Percentiles rank a stretch among this genome's conserved stretches.
These are phyloP conservation scores for Cataglyphis altisquamis DNA, from an alignment of 2,888 invertebrate genomes.

Conservation along the genomic window DNA sequence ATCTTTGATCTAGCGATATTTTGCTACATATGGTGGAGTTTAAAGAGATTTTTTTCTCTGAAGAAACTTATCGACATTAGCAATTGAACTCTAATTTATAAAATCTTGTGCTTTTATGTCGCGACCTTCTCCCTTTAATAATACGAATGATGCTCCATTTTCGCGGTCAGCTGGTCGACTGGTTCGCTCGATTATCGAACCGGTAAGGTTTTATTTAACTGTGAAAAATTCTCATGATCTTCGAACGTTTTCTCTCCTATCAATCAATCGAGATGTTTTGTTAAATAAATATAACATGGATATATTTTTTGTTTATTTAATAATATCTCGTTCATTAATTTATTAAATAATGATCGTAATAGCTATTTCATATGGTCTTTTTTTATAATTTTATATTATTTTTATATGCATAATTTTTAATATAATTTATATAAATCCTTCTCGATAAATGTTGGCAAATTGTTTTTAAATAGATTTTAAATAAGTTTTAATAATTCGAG, in stretches of 20 bases:
- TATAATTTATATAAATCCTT: neutral
- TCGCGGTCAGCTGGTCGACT: constrained; percentile 37
- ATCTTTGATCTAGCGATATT: neutral
- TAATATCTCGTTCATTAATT: neutral
- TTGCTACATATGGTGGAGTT: neutral
- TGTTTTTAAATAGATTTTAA: neutral
- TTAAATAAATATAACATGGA: neutral
- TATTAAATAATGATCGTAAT: neutral
- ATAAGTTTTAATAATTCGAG: neutral
- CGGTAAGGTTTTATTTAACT: constrained; percentile 23
- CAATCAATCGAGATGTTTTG: neutral
- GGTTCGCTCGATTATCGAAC: constrained; percentile 34
- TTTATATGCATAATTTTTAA: neutral
- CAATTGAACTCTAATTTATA: constrained; percentile 2
- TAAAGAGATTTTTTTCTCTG: neutral
- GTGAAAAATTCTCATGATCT: constrained; percentile 14
- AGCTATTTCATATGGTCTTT: neutral
- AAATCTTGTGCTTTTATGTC: constrained; percentile 24
- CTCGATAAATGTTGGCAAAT: neutral
- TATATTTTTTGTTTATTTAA: constrained; percentile 1
- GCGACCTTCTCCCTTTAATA: constrained; percentile 35
- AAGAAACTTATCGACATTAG: neutral
- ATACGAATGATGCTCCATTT: constrained; percentile 44
- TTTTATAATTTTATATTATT: neutral
- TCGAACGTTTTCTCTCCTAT: neutral